Base-by-base conservation (phyloP, 30 jellyfish, hydroid and myxozoan species). In the Hydractinia symbiolongicarpus region DNA sequence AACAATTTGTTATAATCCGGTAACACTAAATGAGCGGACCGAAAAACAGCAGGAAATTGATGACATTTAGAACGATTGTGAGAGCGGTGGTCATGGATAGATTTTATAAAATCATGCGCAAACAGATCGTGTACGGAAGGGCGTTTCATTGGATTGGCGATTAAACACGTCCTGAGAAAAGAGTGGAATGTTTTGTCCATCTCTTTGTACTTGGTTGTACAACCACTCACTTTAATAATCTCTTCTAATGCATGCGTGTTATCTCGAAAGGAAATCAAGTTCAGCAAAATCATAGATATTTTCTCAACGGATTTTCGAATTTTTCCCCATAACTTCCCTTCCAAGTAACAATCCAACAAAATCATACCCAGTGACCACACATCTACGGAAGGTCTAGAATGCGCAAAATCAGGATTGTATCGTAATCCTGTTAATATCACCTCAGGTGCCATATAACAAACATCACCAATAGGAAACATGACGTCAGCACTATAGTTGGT, bases 331-430 rank as follows among this genome's bases (percentile, higher is more conserved):
- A 79, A 74, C 20, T 58, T 61, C 19, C 95, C 84, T 60, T 89
- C 99, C 61, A 83, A 61, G 81, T 79, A 88, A 52, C 97, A 86
- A 73, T 93, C 99, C 13, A 93, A 81, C 30, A 93, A 4, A 54
- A 93, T 86, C 96, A 93, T 87, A 56, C 96, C 99, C 8, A 93
- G 74, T 21, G 96, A 87, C 99, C 99, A 93, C 40, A 93, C 76
- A 81, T 93, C 99, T 58, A 82, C 98, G 52, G 94, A 73, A 19
- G 78, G 78, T 4, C 81, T 55, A 53, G 95, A 87, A 10, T 91
- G 85, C 5, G 82, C 83, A 10, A 76, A 49, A 9, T 30, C 9
- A 8, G 86, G 57, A 11, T 54, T 53, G 57, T 67, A 75, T 20
- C 88, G 82, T 16, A 86, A 79, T 50, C 96, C 98, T 52, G 80